Percentiles rank a stretch among this genome's conserved stretches.
These are phyloP conservation scores for Cydia fagiglandana DNA, from an alignment of 1,140 invertebrate species.

Conservation along the genomic window DNA sequence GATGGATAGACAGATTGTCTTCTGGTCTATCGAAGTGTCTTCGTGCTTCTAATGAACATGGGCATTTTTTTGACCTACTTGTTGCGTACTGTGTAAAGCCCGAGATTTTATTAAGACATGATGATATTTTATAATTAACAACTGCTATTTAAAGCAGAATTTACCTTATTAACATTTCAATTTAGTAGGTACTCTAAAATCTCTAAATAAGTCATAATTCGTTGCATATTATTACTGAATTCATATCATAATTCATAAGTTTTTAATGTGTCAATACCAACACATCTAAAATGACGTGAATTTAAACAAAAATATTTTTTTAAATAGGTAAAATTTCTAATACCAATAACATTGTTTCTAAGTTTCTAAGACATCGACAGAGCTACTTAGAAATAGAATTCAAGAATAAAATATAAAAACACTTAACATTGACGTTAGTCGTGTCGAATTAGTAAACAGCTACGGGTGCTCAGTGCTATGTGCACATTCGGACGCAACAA, in stretches of 20 bases:
- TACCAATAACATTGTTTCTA: background rate
- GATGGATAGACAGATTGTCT: background rate
- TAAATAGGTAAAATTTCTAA: background rate
- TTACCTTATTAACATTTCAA: too few relatives aligned
- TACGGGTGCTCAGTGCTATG: conserved; percentile 58
- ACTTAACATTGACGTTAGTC: conserved; percentile 44
- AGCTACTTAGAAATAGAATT: background rate
- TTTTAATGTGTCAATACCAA: background rate
- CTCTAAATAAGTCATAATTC: too few relatives aligned
- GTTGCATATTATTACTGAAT: background rate
- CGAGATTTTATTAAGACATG: too few relatives aligned
- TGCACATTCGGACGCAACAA: conserved; percentile 42
- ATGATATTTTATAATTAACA: too few relatives aligned
- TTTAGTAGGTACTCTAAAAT: too few relatives aligned
- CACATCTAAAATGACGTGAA: too few relatives aligned
- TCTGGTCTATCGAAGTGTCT: background rate
- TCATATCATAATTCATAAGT: background rate
- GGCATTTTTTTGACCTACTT: background rate
- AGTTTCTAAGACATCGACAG: background rate
- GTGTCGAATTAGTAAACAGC: conserved; percentile 61
- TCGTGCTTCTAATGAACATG: background rate
- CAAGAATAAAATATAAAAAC: conserved; percentile 18
- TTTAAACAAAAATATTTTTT: background rate
- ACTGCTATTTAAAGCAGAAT: too few relatives aligned
- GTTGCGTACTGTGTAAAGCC: conserved; percentile 5